Evolutionary conservation across 2,797 vertebrate species (phyloP), one percentile per base, ranked within the genome.

Genomic region (Botia almorhae): DNA sequence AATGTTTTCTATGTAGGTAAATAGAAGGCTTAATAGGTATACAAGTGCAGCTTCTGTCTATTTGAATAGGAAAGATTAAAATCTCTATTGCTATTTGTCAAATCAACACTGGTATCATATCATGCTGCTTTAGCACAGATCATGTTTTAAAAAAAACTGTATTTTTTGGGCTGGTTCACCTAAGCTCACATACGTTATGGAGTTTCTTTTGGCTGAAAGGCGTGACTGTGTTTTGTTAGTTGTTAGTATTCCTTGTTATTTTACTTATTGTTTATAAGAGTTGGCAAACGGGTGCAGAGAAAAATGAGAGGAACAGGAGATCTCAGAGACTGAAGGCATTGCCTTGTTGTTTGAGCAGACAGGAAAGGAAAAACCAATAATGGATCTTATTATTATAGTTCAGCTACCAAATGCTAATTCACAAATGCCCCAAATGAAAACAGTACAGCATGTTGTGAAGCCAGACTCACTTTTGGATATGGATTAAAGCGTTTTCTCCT

Each of bases 401-500:
- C 21, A 76, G 21, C 36, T 16, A 50, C 36, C 12, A 50, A 23
- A 69, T 69, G 56, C 19, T 58, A 19, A 29, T 48, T 69, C 2
- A 43, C 19, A 17, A 63, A 64, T 33, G 13, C 16, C 1, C 0
- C 43, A 58, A 13, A 19, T 4, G 13, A 51, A 69, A 46, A 50
- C 51, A 67, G 8, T 5, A 1, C 29, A 56, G 7, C 56, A 26
- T 23, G 43, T 68, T 77, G 75, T 58, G 23, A 19, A 58, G 19
- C 11, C 51, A 58, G 50, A 8, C 39, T 64, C 2, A 0, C 23
- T 23, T n/a, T 78, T 63, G 55, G 43, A 71, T 51, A 12, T 17
- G 14, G 23, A 78, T 78, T 39, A 78, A 78, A 78, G 36, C 4
- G 55, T 19, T 50, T 70, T 61, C 58, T 64, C 53, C 2, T 0